phyloP scores from a whole-genome alignment of 2,113 vertebrate genomes.

The Oryzias woworae region DNA sequence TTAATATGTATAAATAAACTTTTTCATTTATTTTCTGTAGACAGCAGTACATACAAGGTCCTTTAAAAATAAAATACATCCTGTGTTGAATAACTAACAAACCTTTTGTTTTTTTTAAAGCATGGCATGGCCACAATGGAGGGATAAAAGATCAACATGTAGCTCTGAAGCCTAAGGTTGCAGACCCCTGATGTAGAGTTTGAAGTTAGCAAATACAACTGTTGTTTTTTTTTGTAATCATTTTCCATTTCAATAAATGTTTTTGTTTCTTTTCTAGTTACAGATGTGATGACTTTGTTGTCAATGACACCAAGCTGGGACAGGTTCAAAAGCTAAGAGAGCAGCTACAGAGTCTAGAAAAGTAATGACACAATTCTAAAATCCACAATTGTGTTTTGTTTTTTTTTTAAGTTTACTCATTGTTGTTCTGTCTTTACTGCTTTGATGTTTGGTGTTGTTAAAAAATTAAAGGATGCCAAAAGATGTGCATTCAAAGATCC shows the following conservation, averaged over 20 bases:
- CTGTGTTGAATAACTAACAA: no score
- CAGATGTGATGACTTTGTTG: constrained; percentile 97
- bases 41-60: no score
- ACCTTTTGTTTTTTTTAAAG: no score
- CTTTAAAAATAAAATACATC: no score
- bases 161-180: no score
- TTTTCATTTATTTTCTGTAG: no score
- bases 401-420: not conserved
- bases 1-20: no score
- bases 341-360: constrained; percentile 96
- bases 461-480: not conserved
- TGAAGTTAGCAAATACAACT: not conserved
- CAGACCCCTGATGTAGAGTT: no score
- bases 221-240: not conserved
- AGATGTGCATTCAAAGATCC: not conserved
- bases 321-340: constrained; percentile 95
- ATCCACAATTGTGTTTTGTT: not conserved
- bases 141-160: no score
- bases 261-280: constrained; percentile 81
- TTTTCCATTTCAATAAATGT: constrained; percentile 23
- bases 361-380: constrained; percentile 79
- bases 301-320: constrained; percentile 95
- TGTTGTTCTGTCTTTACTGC: not conserved
- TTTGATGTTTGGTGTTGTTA: no score
- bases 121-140: no score